Conservation (phyloP, 2,797 vertebrate species). For the Streptopelia turtur region DNA sequence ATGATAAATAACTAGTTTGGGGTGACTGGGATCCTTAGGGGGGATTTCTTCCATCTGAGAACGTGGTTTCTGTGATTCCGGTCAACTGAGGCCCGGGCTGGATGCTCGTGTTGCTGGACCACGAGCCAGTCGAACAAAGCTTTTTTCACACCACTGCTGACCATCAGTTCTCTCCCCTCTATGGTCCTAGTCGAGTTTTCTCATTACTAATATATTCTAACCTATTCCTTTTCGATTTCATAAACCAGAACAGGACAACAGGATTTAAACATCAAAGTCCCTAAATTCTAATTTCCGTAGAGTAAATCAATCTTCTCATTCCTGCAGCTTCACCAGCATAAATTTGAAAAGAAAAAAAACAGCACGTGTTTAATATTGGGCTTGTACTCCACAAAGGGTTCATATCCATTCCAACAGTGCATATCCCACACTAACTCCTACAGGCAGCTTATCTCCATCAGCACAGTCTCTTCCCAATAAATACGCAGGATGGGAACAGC, state of each 20-base stretch:
- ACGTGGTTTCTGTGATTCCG: not conserved
- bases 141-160: not conserved
- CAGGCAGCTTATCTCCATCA: not conserved
- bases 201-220: constrained; percentile 6
- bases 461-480: not conserved
- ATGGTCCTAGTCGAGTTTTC: not conserved
- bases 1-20: constrained; percentile 15
- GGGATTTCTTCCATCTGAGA: not conserved
- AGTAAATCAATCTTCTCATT: constrained; percentile 20
- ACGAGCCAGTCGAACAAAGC: not conserved
- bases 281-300: not conserved
- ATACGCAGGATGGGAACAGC: not conserved
- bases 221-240: constrained; percentile 15
- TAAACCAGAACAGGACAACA: constrained; percentile 35
- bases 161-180: not conserved
- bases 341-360: not conserved
- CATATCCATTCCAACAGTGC: not conserved
- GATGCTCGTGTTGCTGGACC: not conserved
- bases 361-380: not conserved
- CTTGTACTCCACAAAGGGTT: not conserved
- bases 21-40: not conserved
- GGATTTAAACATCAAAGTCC: constrained; percentile 42
- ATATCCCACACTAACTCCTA: not conserved
- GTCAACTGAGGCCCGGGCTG: not conserved
- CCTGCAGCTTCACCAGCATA: not conserved